A percentile compares a stretch with the other conserved stretches of the same genome.
Evolutionary conservation across 2,797 vertebrate species (phyloP).

Genomic region (Tragelaphus oryx): DNA sequence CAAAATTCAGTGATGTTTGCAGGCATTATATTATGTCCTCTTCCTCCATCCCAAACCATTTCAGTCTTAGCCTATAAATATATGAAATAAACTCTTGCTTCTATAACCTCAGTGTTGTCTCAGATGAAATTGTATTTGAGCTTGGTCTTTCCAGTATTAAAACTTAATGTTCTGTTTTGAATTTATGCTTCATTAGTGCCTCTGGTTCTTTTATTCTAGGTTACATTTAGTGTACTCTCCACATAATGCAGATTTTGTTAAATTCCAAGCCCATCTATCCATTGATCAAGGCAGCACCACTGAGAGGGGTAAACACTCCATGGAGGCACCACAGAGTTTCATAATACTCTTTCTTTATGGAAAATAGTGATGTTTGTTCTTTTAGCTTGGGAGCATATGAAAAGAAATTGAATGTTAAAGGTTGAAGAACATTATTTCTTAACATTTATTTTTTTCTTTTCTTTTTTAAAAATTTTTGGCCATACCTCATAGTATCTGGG

Average conservation of each 20-base stretch:
- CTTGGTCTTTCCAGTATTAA: background rate
- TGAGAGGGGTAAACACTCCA: background rate
- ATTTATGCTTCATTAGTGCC: background rate
- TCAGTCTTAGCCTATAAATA: background rate
- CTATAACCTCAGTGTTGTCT: background rate
- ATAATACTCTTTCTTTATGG: background rate
- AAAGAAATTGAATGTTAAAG: background rate
- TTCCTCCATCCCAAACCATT: background rate
- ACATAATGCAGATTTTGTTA: background rate
- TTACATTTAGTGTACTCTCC: background rate
- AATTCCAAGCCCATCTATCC: background rate
- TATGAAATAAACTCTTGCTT: background rate
- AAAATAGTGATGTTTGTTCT: background rate
- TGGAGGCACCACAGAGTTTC: background rate
- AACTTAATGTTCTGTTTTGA: background rate
- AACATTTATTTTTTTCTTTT: background rate
- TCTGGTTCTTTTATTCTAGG: background rate
- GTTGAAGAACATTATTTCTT: background rate
- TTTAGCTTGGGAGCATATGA: background rate
- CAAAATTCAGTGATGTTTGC: background rate
- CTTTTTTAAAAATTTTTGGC: background rate
- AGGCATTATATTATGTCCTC: background rate
- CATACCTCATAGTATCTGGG: background rate
- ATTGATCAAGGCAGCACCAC: background rate
- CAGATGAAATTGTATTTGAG: background rate